A percentile compares a stretch with the other conserved stretches of the same genome.
Conservation (phyloP, 2,113 vertebrate genomes). For the human region GRCh38 chr3:188161501-188162000, state of each 20-base stretch:
- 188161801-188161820: background rate
- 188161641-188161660: background rate
- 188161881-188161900: background rate
- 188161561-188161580: background rate
- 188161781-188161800: background rate
- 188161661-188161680: background rate
- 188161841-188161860: background rate
- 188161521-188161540: background rate
- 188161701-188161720: background rate
- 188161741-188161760: background rate
- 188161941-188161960: background rate
- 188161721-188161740: background rate
- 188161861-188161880: background rate
- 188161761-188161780: background rate
- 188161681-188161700: slow-evolving; percentile 30
- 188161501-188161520: background rate
- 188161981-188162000: accelerated
- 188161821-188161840: background rate
- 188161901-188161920: background rate
- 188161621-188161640: background rate
- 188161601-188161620: background rate
- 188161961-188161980: background rate
- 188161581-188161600: background rate
- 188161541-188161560: background rate
- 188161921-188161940: background rate